These are phyloP conservation scores for Zosterops pallidus DNA, from an alignment of 2,113 vertebrate genomes.

Conservation along the genomic window DNA sequence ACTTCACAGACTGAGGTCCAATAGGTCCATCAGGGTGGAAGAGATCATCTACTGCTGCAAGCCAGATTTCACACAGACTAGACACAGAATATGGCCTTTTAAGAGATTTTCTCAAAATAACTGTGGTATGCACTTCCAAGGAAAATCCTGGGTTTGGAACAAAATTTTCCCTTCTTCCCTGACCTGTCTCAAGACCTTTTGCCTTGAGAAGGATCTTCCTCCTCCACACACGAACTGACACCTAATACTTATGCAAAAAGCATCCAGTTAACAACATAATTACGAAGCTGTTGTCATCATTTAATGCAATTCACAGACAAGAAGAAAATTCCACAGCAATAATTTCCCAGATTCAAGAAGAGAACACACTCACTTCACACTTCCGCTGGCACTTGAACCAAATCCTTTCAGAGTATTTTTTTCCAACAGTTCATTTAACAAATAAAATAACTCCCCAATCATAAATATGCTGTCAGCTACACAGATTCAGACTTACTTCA, in stretches of 20 bases:
- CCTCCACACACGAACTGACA: neutral
- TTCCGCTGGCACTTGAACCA: neutral
- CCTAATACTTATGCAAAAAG: neutral
- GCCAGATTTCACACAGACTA: neutral
- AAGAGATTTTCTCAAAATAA: neutral
- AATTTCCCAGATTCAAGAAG: neutral
- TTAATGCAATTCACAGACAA: neutral
- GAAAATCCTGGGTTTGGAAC: neutral
- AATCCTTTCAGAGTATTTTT: neutral
- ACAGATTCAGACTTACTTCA: neutral
- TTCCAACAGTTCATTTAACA: neutral
- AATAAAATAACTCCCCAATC: neutral
- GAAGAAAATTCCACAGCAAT: neutral
- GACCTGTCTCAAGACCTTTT: constrained; percentile 3
- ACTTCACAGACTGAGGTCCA: neutral
- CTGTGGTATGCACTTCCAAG: neutral
- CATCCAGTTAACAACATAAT: neutral
- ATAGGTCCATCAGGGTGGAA: neutral
- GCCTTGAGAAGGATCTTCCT: neutral
- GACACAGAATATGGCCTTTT: neutral
- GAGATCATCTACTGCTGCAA: neutral
- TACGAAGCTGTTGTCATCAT: neutral
- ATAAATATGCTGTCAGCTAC: neutral
- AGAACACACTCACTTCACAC: neutral
- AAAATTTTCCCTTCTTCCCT: neutral